Evolutionary conservation across 2,113 vertebrate genomes (phyloP).

Genomic region (Silurus glanis): DNA sequence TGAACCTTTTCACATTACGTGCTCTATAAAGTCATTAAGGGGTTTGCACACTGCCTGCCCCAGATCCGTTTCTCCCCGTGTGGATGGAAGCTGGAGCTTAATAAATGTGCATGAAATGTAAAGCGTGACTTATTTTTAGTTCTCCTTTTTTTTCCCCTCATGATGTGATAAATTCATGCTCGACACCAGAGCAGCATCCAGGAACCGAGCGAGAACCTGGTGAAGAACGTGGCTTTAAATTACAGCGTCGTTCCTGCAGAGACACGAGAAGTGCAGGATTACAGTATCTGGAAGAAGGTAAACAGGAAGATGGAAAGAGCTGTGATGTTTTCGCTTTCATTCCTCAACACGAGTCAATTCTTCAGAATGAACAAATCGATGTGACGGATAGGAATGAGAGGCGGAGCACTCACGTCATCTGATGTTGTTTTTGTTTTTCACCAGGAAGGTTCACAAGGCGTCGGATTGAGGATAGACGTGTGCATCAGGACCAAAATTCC

Average conservation of each 20-base stretch:
- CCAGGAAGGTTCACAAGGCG: no score
- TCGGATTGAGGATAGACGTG: not conserved
- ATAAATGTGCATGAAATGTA: not conserved
- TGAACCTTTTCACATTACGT: not conserved
- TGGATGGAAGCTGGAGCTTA: not conserved
- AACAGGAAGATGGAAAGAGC: not conserved
- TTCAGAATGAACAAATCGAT: not conserved
- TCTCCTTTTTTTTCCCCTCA: not conserved
- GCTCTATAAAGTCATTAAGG: not conserved
- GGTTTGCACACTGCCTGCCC: not conserved
- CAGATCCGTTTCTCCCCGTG: not conserved
- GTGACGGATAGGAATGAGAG: not conserved
- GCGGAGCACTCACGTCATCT: not conserved
- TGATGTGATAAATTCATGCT: no score
- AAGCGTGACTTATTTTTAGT: not conserved
- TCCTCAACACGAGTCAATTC: not conserved
- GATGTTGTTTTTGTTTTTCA: not conserved
- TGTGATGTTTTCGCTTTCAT: no score
- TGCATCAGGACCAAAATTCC: not conserved
- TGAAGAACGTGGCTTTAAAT: not conserved
- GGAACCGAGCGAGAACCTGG: not conserved
- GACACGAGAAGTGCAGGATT: not conserved
- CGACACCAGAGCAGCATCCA: not conserved
- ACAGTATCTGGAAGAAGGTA: no score
- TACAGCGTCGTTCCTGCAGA: not conserved